Evolutionary conservation across 2,113 vertebrate species (phyloP).

Genomic region (Anhinga anhinga): DNA sequence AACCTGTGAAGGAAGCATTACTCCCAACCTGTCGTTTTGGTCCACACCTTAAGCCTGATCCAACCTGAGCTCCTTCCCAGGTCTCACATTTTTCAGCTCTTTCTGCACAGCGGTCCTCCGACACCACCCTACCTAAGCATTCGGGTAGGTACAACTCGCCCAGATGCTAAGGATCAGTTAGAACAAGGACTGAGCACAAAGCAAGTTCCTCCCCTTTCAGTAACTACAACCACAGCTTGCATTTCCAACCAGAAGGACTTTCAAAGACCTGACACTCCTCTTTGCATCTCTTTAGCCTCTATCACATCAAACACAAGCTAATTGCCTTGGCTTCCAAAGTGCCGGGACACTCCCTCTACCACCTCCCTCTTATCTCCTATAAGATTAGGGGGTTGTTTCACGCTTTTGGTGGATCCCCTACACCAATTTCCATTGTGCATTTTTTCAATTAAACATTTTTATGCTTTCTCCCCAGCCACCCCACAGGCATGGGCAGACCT

Average conservation of each 20-base stretch:
- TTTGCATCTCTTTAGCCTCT: background rate
- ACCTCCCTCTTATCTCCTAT: background rate
- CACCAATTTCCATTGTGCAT: background rate
- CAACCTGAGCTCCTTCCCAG: background rate
- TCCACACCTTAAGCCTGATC: background rate
- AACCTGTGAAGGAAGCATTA: background rate
- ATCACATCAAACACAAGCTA: constrained; percentile 24
- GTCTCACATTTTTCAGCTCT: background rate
- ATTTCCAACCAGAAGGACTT: background rate
- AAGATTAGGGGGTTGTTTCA: background rate
- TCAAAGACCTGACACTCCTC: background rate
- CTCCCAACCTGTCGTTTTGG: background rate
- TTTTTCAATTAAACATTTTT: background rate
- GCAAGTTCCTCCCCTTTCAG: background rate
- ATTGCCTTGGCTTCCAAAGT: constrained; percentile 3
- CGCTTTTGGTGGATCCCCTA: background rate
- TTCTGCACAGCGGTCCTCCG: background rate
- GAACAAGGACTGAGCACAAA: background rate
- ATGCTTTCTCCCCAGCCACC: background rate
- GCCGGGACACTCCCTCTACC: background rate
- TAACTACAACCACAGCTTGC: background rate
- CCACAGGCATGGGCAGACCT: background rate
- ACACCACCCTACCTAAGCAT: background rate
- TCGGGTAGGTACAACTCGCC: background rate
- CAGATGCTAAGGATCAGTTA: background rate